Evolutionary conservation across 92 coral and sea anemone species (phyloP).

Genomic region (Umimayanthus kanabou): DNA sequence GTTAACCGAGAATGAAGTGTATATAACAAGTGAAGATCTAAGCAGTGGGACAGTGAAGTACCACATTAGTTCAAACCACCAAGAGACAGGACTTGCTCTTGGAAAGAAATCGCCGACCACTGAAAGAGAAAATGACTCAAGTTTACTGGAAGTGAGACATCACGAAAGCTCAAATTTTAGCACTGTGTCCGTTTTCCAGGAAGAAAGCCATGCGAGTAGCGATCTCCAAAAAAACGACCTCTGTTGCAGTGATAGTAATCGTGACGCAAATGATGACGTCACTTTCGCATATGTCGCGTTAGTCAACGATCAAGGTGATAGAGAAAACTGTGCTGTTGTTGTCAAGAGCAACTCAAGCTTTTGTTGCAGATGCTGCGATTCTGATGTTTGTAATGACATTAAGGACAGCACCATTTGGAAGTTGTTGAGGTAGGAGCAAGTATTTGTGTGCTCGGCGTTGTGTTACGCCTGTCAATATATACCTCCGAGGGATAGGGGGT

Average conservation of each 20-base stretch:
- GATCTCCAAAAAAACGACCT: background rate
- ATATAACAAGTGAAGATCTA: background rate
- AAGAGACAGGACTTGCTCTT: background rate
- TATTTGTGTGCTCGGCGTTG: background rate
- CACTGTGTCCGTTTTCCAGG: background rate
- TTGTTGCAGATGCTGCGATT: background rate
- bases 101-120: background rate
- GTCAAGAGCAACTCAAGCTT: background rate
- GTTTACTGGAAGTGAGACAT: background rate
- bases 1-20: background rate
- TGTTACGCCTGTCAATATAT: no score
- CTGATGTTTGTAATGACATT: background rate
- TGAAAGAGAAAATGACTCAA: background rate
- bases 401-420: conserved; percentile 25
- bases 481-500: no score
- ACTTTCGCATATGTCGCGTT: background rate
- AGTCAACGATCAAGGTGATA: background rate
- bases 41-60: background rate
- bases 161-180: background rate
- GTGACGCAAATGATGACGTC: background rate
- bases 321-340: background rate
- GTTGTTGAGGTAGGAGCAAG: conserved; percentile 14
- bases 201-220: background rate
- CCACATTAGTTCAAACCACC: background rate
- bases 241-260: background rate